Base-by-base conservation (phyloP, 1,140 invertebrate species). In the Meteorus sp. region DNA sequence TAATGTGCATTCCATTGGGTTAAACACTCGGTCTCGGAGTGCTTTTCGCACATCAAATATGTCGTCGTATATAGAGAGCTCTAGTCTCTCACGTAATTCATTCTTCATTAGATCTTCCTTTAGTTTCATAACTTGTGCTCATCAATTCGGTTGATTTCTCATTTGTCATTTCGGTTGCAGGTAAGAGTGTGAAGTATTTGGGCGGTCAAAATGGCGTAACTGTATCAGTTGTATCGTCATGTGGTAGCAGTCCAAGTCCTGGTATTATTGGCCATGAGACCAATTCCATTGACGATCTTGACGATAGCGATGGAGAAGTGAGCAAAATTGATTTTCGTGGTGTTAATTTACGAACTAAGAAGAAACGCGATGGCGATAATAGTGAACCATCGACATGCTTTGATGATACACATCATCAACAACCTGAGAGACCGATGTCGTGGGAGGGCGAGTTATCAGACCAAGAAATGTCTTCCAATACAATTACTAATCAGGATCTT, bases 371-470 rank as follows among this genome's bases (percentile, higher is more conserved):
- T 27, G 64, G 51, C 0, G 60, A 64, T n/a, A n/a, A n/a, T n/a
- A n/a, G n/a, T n/a, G n/a, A n/a, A n/a, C n/a, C n/a, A 4, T 54
- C 41, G 6, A 68, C 65, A 68, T n/a, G 51, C 67, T 63, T 62
- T 3, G 72, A 75, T 35, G 73, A 73, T 35, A 58, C 65, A 15
- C 65, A 77, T 19, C 73, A 75, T 13, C 73, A 73, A 37, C 80
- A 82, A 52, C 76, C 78, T 5, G 85, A 86, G 64, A 76, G 92
- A 31, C 92, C 92, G 11, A 94, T 94, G 92, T 94, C 91, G 1
- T 94, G 92, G 92, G 92, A 94, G 73, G 92, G 92, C 11, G 92
- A 93, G 75, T 79, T 94, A 0, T 93, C 91, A 1, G 92, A 94
- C 67, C 83, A 85, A 52, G 86, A 88, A 71, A 82, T 84, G 80